Conservation (phyloP, 2,888 invertebrate genomes). For the Clunio marinus region DNA sequence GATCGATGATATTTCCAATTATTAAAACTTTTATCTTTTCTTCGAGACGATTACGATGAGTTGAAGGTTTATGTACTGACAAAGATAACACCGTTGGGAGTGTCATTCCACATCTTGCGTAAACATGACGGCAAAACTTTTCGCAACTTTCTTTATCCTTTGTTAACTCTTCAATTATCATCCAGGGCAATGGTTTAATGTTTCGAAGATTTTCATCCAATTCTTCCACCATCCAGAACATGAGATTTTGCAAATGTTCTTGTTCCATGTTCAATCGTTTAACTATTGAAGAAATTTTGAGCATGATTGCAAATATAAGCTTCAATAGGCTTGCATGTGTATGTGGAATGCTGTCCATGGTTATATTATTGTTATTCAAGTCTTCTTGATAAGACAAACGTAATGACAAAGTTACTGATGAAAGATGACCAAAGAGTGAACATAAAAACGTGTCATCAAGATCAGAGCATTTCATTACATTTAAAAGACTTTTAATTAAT, state of each 20-base stretch:
- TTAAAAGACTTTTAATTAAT: not conserved
- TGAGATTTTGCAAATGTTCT: not conserved
- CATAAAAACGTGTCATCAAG: not conserved
- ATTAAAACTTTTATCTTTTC: too few relatives aligned
- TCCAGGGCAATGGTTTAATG: slow-evolving; percentile 20
- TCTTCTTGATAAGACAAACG: not conserved
- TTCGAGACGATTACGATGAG: too few relatives aligned
- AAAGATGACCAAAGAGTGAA: too few relatives aligned
- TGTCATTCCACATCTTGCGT: too few relatives aligned
- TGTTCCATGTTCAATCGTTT: not conserved
- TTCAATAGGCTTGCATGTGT: not conserved
- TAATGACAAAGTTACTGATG: not conserved
- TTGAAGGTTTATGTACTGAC: too few relatives aligned
- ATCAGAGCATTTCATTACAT: not conserved
- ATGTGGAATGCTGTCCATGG: not conserved
- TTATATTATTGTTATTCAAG: not conserved
- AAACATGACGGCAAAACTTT: not conserved
- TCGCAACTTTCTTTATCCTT: not conserved
- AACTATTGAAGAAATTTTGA: not conserved
- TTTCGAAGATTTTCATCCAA: not conserved
- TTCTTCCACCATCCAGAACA: not conserved
- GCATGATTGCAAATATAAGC: not conserved
- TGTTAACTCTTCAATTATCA: not conserved
- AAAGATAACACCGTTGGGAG: too few relatives aligned
- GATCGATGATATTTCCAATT: slow-evolving; percentile 4